Evolutionary conservation across 1,140 invertebrate genomes (phyloP).

Genomic region (Brachionus manjavacas): DNA sequence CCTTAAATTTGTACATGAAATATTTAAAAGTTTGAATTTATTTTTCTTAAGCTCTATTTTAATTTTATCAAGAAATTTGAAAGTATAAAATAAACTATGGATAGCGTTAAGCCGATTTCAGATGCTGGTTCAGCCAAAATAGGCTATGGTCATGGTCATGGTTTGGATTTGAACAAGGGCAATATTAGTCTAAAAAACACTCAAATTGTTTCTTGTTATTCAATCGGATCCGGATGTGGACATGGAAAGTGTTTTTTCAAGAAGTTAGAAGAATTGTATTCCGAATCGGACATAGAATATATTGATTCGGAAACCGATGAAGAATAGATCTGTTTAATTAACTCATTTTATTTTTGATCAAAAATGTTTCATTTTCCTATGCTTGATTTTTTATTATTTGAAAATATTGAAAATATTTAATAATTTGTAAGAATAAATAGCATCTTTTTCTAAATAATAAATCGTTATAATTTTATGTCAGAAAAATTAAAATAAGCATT

Average conservation of each 20-base stretch:
- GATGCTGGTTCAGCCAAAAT: neutral
- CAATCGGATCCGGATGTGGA: neutral
- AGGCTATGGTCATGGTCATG: slow-evolving; percentile 7
- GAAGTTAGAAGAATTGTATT: neutral
- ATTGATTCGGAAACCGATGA: neutral
- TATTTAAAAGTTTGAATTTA: neutral
- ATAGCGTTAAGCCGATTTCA: neutral
- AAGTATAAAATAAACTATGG: neutral
- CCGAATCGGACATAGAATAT: neutral
- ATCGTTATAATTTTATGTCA: neutral
- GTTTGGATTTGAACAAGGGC: neutral
- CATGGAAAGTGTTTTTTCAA: slow-evolving; percentile 19
- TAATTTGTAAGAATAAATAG: neutral
- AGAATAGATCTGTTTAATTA: neutral
- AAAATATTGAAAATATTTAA: neutral
- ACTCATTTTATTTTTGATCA: neutral
- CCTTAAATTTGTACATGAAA: neutral
- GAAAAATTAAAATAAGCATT: neutral
- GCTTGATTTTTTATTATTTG: neutral
- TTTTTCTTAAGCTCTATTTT: neutral
- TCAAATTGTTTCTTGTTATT: slow-evolving; percentile 1
- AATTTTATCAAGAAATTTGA: neutral
- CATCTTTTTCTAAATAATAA: neutral
- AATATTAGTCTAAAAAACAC: slow-evolving; percentile 20
- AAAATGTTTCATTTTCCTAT: neutral